A percentile compares a stretch with the other conserved stretches of the same genome.
phyloP scores from a whole-genome alignment of 2,888 invertebrate genomes.

The Deilephila elpenor region DNA sequence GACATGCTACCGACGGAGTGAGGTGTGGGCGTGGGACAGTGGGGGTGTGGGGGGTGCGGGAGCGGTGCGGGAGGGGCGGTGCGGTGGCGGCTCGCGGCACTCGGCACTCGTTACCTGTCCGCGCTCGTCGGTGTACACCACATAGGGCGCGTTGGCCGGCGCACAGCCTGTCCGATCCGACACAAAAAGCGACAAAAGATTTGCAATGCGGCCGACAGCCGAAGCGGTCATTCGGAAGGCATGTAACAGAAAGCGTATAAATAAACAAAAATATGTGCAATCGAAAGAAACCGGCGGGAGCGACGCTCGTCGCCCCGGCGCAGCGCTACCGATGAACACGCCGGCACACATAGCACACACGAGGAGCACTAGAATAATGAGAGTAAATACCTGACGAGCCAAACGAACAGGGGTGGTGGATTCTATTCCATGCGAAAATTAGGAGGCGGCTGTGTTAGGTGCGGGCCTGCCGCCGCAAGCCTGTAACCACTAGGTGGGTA shows the following conservation, averaged over 20 bases:
- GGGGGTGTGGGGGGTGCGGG: constrained; percentile 37
- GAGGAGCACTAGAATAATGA: constrained; percentile 81
- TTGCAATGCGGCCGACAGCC: constrained; percentile 80
- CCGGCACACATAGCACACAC: constrained; percentile 81
- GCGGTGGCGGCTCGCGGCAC: constrained; percentile 46
- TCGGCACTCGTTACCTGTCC: constrained; percentile 93
- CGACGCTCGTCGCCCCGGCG: constrained; percentile 65
- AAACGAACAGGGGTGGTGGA: constrained; percentile 83
- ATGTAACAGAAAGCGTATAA: constrained; percentile 85
- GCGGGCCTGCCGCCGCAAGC: constrained; percentile 80
- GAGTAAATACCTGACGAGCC: constrained; percentile 83
- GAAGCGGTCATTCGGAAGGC: constrained; percentile 84
- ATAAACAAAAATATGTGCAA: constrained; percentile 80
- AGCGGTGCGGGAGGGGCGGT: constrained; percentile 35
- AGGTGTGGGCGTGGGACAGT: constrained; percentile 31
- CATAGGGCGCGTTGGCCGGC: constrained; percentile 96
- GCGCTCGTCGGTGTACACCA: constrained; percentile 97
- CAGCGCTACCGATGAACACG: constrained; percentile 74
- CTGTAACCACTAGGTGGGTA: constrained; percentile 69
- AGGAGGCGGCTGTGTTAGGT: constrained; percentile 84
- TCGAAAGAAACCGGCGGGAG: constrained; percentile 66
- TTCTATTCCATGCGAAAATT: constrained; percentile 84
- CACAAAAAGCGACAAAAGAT: constrained; percentile 82
- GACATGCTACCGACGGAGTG: constrained; percentile 47
- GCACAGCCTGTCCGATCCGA: constrained; percentile 85